Conservation (phyloP, 2,888 invertebrate genomes). For the Aleiodes testaceus region DNA sequence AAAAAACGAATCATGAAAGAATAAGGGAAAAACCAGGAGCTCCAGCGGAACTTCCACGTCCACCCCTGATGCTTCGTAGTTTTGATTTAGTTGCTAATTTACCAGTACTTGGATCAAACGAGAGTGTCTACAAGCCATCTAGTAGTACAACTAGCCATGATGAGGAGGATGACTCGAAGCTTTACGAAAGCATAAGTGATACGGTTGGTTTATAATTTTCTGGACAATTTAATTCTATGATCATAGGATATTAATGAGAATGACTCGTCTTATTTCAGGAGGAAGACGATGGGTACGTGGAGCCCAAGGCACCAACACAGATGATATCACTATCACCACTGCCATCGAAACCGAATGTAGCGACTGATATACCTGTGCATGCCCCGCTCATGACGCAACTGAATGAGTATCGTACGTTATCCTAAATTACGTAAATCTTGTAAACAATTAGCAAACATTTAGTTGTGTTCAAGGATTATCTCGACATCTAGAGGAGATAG, state of each 20-base stretch:
- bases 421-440: too few species aligned
- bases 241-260: neutral
- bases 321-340: constrained; percentile 59
- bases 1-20: constrained; percentile 15
- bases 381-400: constrained; percentile 41
- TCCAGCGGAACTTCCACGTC: constrained; percentile 54
- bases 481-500: too few species aligned
- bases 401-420: constrained; percentile 41
- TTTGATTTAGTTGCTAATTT: constrained; percentile 68
- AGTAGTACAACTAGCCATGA: constrained; percentile 58
- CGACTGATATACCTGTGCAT: constrained; percentile 43
- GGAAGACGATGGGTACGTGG: constrained; percentile 56
- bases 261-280: constrained; percentile 54
- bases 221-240: neutral
- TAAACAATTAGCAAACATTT: too few species aligned
- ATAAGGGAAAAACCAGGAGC: constrained; percentile 36
- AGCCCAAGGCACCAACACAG: constrained; percentile 48
- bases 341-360: constrained; percentile 58
- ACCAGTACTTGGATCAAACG: constrained; percentile 62
- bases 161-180: constrained; percentile 62
- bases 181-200: constrained; percentile 68
- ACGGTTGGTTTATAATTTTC: constrained; percentile 54
- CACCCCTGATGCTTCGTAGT: constrained; percentile 56
- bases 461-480: too few species aligned
- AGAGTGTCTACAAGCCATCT: constrained; percentile 64